phyloP scores from a whole-genome alignment of 2,888 invertebrate genomes.

The Eilema depressum region DNA sequence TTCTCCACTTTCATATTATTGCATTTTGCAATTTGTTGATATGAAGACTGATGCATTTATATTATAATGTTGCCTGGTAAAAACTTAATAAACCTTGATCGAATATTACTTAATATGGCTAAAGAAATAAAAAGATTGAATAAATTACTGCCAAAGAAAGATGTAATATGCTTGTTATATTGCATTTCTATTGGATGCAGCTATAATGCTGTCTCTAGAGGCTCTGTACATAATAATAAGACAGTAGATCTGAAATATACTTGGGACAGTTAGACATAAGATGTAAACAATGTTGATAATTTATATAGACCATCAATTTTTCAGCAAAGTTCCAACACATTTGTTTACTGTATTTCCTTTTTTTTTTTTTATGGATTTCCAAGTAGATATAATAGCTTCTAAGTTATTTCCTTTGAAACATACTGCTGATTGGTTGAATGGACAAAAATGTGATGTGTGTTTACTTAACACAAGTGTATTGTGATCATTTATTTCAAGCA shows the following conservation, averaged over 20 bases:
- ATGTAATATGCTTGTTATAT: constrained; percentile 19
- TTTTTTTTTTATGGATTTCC: not conserved
- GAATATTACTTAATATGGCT: constrained; percentile 20
- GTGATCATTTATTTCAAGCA: constrained; percentile 48
- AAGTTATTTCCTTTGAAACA: constrained; percentile 1
- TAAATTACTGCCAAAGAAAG: constrained; percentile 46
- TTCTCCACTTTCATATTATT: constrained; percentile 39
- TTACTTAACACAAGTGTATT: constrained; percentile 5
- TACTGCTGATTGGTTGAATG: not conserved
- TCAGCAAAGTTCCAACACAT: not conserved
- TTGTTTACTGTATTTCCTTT: not conserved
- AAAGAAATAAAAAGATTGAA: constrained; percentile 14
- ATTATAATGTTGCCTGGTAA: constrained; percentile 40
- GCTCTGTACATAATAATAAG: constrained; percentile 7
- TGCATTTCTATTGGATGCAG: constrained; percentile 13
- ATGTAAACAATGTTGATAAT: not conserved
- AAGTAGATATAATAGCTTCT: not conserved
- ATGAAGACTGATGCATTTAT: constrained; percentile 80
- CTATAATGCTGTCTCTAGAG: constrained; percentile 3
- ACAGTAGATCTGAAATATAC: not conserved
- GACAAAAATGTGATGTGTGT: not conserved
- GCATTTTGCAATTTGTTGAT: constrained; percentile 47
- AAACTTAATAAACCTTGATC: constrained; percentile 20
- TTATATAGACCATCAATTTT: not conserved
- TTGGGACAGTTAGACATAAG: not conserved